Percentiles rank a stretch among this genome's conserved stretches.
These are phyloP conservation scores for Eclectus roratus DNA, from an alignment of 2,113 vertebrate species.

Conservation along the genomic window DNA sequence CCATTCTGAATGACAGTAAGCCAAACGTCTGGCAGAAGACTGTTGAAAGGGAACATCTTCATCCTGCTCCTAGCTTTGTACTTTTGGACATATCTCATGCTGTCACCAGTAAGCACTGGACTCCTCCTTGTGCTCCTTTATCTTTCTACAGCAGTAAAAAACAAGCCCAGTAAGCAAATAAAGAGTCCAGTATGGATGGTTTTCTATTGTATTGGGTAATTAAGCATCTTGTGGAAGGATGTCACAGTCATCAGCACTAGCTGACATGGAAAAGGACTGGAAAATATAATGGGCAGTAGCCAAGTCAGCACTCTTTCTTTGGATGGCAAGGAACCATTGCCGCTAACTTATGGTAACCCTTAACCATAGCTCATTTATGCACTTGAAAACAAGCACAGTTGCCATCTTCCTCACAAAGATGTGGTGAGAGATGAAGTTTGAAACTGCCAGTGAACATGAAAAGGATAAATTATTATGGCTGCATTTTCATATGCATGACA, in stretches of 20 bases:
- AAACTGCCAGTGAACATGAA: background rate
- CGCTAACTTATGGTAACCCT: background rate
- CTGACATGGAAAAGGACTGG: background rate
- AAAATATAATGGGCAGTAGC: background rate
- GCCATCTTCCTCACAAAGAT: background rate
- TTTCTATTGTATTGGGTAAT: background rate
- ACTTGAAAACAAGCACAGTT: background rate
- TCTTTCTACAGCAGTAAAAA: background rate
- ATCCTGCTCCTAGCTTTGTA: background rate
- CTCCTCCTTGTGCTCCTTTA: background rate
- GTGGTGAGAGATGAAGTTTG: background rate
- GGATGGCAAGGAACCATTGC: background rate
- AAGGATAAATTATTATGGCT: background rate
- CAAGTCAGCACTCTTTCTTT: background rate
- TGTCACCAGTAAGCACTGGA: background rate
- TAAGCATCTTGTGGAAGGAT: background rate
- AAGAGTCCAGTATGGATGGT: background rate
- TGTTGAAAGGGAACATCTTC: background rate
- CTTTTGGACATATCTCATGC: background rate
- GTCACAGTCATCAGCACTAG: background rate
- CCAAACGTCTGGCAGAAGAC: background rate
- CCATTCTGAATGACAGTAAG: background rate
- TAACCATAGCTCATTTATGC: background rate
- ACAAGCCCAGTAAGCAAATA: background rate
- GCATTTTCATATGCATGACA: background rate